Percentiles rank a stretch among this genome's conserved stretches.
Conservation (phyloP, 2,113 vertebrate species). For the Ctenomys sociabilis region DNA sequence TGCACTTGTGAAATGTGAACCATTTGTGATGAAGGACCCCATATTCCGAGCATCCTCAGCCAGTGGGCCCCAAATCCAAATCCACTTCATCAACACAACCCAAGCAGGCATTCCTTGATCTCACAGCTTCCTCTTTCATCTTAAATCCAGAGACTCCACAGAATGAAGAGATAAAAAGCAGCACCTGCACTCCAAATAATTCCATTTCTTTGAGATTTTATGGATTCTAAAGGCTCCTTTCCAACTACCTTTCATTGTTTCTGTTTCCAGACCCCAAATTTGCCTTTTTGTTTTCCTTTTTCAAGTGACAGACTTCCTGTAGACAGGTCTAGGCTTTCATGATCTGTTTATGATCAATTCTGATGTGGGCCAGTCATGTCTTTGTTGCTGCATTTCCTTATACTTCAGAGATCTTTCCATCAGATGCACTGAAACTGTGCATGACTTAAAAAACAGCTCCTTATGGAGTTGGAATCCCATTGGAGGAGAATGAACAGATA, state of each 20-base stretch:
- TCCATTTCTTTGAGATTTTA: not conserved
- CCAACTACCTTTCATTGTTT: not conserved
- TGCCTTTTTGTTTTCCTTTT: conserved; percentile 35
- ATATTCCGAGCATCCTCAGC: not conserved
- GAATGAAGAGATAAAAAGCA: conserved; percentile 42
- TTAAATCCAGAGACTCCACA: conserved; percentile 37
- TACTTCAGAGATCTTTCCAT: conserved; percentile 6
- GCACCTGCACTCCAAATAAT: conserved; percentile 8
- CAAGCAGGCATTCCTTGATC: not conserved
- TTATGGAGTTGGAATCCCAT: not conserved
- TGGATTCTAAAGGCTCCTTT: conserved; percentile 23
- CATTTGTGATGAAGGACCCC: not conserved
- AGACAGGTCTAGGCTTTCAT: not conserved
- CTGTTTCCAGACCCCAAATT: not conserved
- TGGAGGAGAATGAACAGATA: not conserved
- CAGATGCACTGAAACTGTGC: not conserved
- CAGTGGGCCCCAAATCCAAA: not conserved
- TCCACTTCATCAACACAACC: not conserved
- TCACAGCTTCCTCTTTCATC: conserved; percentile 57
- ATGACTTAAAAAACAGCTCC: not conserved
- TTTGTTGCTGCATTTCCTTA: not conserved
- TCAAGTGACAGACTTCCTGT: not conserved
- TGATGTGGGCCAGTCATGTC: conserved; percentile 5
- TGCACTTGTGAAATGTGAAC: conserved; percentile 14
- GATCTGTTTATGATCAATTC: not conserved